Conservation (phyloP, 2,797 vertebrate species). For the Lagocephalus sceleratus region DNA sequence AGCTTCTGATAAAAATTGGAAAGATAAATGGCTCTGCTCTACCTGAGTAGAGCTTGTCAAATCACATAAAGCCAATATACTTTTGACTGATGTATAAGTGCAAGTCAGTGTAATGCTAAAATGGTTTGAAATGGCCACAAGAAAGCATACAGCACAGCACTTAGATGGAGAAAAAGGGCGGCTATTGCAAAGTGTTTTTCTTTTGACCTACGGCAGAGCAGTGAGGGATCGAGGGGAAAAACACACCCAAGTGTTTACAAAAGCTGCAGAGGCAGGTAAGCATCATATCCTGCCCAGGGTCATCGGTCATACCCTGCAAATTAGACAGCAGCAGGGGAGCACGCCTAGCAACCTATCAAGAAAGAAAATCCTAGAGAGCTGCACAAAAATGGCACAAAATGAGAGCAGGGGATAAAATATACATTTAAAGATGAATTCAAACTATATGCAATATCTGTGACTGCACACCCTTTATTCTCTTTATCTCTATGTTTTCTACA, state of each 20-base stretch:
- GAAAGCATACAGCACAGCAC: slow-evolving; percentile 29
- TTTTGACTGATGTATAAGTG: slow-evolving; percentile 1
- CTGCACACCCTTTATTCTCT: slow-evolving; percentile 20
- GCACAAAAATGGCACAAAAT: neutral
- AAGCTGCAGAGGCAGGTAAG: slow-evolving; percentile 67
- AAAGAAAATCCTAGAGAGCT: slow-evolving; percentile 29
- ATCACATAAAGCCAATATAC: slow-evolving; percentile 25
- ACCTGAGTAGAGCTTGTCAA: slow-evolving; percentile 17
- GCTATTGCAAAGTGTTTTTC: slow-evolving; percentile 53
- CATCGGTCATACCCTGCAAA: slow-evolving; percentile 62
- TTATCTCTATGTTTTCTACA: slow-evolving; percentile 24
- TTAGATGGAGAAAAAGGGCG: slow-evolving; percentile 22
- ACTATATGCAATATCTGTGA: neutral
- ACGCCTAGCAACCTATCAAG: slow-evolving; percentile 55
- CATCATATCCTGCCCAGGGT: slow-evolving; percentile 76
- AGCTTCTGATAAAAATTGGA: slow-evolving; percentile 28
- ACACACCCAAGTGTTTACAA: slow-evolving; percentile 69
- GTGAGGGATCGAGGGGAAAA: slow-evolving; percentile 64
- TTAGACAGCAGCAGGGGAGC: slow-evolving; percentile 58
- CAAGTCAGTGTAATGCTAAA: slow-evolving; percentile 15
- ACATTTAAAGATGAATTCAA: slow-evolving; percentile 22
- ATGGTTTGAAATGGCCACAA: neutral
- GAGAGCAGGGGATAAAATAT: slow-evolving; percentile 7
- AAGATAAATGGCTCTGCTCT: slow-evolving; percentile 14
- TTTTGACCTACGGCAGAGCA: slow-evolving; percentile 56